phyloP scores from a whole-genome alignment of 2,113 vertebrate species.

The Alethe diademata region DNA sequence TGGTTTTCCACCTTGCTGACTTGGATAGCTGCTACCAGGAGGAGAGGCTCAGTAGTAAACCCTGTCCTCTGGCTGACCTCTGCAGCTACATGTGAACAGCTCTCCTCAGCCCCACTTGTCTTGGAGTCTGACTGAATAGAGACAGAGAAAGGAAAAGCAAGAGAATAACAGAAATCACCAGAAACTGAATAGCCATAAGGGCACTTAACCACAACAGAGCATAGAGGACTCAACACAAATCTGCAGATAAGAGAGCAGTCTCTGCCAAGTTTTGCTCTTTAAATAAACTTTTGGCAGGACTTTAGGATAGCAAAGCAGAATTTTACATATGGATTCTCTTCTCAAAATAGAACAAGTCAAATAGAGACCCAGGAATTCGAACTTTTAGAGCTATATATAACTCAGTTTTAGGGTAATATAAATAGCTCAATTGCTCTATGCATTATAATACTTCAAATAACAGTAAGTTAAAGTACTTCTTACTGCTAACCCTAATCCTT shows the following conservation, averaged over 20 bases:
- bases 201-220: background rate
- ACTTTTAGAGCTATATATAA: background rate
- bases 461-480: background rate
- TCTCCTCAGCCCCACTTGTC: background rate
- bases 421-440: background rate
- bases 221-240: background rate
- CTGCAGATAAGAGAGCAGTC: background rate
- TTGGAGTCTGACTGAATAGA: background rate
- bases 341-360: constrained; percentile 10
- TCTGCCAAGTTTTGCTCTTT: background rate
- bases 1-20: background rate
- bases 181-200: background rate
- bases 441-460: background rate
- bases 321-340: background rate
- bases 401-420: background rate
- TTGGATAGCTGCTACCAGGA: background rate
- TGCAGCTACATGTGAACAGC: background rate
- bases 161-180: background rate
- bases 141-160: background rate
- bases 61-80: constrained; percentile 22
- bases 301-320: background rate
- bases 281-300: constrained; percentile 11
- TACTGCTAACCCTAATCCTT: background rate
- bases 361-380: background rate
- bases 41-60: background rate